A percentile compares a stretch with the other conserved stretches of the same genome.
Conservation (phyloP, 2,113 vertebrate genomes). For the Astur gentilis region DNA sequence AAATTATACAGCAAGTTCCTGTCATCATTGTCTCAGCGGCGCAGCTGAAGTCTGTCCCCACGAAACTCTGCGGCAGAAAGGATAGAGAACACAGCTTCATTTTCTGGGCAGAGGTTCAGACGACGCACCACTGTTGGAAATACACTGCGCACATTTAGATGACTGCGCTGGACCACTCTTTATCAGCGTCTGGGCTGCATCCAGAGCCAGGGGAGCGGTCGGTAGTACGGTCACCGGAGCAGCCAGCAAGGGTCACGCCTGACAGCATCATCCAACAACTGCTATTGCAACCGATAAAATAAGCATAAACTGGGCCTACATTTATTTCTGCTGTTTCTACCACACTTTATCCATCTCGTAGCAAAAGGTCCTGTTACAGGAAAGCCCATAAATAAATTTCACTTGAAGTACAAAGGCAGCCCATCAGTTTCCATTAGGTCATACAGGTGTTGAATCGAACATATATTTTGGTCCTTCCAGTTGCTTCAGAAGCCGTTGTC, state of each 20-base stretch:
- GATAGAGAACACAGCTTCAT: not conserved
- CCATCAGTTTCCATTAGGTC: not conserved
- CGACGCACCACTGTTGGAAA: not conserved
- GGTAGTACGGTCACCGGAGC: no score
- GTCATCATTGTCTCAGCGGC: not conserved
- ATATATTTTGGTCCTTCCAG: not conserved
- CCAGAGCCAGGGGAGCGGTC: not conserved
- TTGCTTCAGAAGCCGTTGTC: not conserved
- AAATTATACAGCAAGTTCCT: not conserved
- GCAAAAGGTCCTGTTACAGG: not conserved
- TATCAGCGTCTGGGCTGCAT: not conserved
- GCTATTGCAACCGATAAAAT: not conserved
- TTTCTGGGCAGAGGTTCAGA: not conserved
- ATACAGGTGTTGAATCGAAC: not conserved
- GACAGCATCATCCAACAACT: not conserved
- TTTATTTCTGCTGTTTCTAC: not conserved
- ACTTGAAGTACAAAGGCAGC: not conserved
- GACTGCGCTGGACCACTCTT: not conserved
- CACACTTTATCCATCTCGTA: not conserved
- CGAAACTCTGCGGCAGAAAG: rapidly evolving
- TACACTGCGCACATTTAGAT: rapidly evolving
- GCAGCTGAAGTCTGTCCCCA: not conserved
- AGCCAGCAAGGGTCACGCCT: not conserved
- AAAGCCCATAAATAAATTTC: not conserved
- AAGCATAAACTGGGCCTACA: not conserved